Evolutionary conservation across 2,888 invertebrate species (phyloP), one percentile per base, ranked within the genome.

Genomic region (Ophion costatus): DNA sequence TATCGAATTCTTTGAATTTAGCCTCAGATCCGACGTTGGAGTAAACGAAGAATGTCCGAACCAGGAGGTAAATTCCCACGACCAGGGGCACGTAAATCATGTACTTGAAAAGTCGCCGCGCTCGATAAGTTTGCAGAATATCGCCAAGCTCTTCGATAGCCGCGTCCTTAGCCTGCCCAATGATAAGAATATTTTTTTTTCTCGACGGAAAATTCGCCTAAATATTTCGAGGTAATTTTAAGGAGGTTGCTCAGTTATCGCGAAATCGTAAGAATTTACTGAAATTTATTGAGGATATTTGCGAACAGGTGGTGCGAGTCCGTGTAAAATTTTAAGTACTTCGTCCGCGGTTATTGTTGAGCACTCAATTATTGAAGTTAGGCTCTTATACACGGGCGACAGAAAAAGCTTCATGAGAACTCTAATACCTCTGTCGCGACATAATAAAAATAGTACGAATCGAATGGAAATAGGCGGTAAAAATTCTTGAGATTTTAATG

Each of bases 31-130:
- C 64, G 14, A 57, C 17, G 38, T 61, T 64, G 59, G 74, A 56
- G 10, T 57, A 73, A 20, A 85, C 70, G 66, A 84, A 84, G 38
- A 85, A 29, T 20, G 80, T 64, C 38, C 82, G 64, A 10, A 87
- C 17, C 0, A 88, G 77, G 7, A 89, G 57, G 42, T 87, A 88
- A 20, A 87, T 83, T 11, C 90, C 90, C n/a, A 88, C 22, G 33
- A 87, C 63, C 7, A 88, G 22, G 9, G 88, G 88, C 33, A 88
- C 6, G 61, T 61, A 75, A 2, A 80, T 71, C 1, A 90, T 0
- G 56, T 86, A 90, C 17, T n/a, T 6, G 0, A 80, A 1, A 6
- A 90, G 73, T 45, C 80, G 79, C 5, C 76, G 33, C 17, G 84
- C 61, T 11, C 89, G 87, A 73, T 88, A 82, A n/a, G 73, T n/a